These are phyloP conservation scores for Cordylochernes scorpioides DNA, from an alignment of 2,888 invertebrate species.

Conservation along the genomic window DNA sequence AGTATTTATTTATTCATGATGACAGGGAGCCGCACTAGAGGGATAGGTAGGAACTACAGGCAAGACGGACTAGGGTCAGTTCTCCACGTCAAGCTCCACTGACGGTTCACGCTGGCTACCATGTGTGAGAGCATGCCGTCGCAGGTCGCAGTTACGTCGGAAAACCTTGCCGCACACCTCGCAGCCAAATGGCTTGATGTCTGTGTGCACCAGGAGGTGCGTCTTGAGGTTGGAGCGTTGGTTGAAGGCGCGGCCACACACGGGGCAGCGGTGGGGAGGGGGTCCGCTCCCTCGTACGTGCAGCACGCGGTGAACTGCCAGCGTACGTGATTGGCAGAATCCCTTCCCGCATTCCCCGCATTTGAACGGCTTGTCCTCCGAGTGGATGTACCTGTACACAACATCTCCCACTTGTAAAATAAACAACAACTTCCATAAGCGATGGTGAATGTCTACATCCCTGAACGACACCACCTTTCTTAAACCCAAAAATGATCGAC, in stretches of 20 bases:
- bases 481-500: too few relatives aligned
- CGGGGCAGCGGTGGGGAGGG: conserved; percentile 80
- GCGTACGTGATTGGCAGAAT: conserved; percentile 80
- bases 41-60: too few relatives aligned
- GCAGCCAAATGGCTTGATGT: conserved; percentile 72
- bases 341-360: conserved; percentile 88
- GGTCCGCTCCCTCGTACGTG: conserved; percentile 81
- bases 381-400: conserved; percentile 66
- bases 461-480: too few relatives aligned
- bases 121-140: conserved; percentile 65
- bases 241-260: conserved; percentile 68
- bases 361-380: conserved; percentile 92
- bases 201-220: conserved; percentile 70
- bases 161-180: conserved; percentile 68
- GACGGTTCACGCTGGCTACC: too few relatives aligned
- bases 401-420: too few relatives aligned
- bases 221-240: conserved; percentile 77
- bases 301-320: conserved; percentile 79
- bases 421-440: too few relatives aligned
- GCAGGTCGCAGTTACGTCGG: conserved; percentile 62
- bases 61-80: too few relatives aligned
- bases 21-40: too few relatives aligned
- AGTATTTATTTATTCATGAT: too few relatives aligned
- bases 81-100: too few relatives aligned
- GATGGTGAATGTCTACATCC: too few relatives aligned